Evolutionary conservation across 2,888 invertebrate genomes (phyloP).

Genomic region (Dryadula phaetusa): DNA sequence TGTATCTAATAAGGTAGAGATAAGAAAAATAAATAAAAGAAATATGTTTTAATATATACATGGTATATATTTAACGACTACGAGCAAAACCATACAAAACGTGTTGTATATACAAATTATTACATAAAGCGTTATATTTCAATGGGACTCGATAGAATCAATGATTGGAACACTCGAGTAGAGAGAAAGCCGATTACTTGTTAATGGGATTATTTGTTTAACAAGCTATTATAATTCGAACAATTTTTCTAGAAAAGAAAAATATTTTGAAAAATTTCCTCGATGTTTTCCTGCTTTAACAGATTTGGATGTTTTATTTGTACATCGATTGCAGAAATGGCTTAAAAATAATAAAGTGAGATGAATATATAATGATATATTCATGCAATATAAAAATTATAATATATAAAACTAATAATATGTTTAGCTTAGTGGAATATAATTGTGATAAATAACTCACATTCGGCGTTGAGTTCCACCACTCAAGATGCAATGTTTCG

Average conservation of each 20-base stretch:
- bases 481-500: too few species aligned
- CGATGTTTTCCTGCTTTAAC: background rate
- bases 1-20: too few species aligned
- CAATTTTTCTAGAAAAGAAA: background rate
- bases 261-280: background rate
- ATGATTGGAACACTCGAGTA: slow-evolving; percentile 19
- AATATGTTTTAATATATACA: too few species aligned
- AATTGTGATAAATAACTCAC: too few species aligned
- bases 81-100: background rate
- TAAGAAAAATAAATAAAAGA: too few species aligned
- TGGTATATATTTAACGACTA: background rate
- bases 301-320: slow-evolving; percentile 5
- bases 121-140: background rate
- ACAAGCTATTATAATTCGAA: slow-evolving; percentile 14
- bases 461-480: too few species aligned
- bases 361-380: too few species aligned
- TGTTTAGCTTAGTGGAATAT: background rate
- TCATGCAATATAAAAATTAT: too few species aligned
- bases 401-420: background rate
- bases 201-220: slow-evolving; percentile 16
- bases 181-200: slow-evolving; percentile 20
- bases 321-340: too few species aligned
- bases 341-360: too few species aligned
- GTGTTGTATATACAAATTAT: slow-evolving; percentile 8
- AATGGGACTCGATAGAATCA: slow-evolving; percentile 10